Evolutionary conservation across 2,113 vertebrate genomes (phyloP).

Genomic region (Potamarius usumacintae): DNA sequence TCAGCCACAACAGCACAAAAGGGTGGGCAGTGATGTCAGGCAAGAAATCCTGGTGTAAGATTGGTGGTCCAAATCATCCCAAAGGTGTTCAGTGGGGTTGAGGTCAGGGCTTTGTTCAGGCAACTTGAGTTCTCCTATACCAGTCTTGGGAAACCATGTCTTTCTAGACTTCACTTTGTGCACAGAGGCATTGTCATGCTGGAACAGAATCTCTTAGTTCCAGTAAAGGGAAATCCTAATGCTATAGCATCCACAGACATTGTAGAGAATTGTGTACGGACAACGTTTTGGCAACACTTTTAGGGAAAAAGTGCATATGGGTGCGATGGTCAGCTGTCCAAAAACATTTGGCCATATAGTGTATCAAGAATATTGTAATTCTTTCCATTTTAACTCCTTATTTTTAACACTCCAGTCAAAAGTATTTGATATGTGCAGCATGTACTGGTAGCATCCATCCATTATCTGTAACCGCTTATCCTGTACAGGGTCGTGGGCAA

Average conservation of each 20-base stretch:
- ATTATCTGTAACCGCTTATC: too few species aligned
- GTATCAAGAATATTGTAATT: neutral
- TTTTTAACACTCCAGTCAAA: neutral
- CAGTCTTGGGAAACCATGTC: neutral
- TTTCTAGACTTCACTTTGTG: neutral
- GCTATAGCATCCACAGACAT: neutral
- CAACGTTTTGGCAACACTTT: neutral
- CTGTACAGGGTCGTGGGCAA: too few species aligned
- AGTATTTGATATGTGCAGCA: neutral
- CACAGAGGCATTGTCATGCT: neutral
- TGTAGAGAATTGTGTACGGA: neutral
- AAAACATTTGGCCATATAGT: neutral
- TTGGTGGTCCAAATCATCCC: neutral
- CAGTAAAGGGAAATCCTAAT: neutral
- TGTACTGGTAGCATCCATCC: too few species aligned
- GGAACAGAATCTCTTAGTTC: neutral
- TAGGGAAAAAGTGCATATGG: neutral
- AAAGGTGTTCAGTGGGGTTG: neutral
- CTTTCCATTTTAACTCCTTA: neutral
- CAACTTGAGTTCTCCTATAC: neutral
- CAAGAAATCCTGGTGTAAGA: neutral
- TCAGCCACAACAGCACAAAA: neutral
- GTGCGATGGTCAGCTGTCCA: neutral
- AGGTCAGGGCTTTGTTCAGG: neutral
- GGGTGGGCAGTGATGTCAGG: neutral